Conservation (phyloP, 2,888 invertebrate genomes). For the Ichneumoninae sp. region DNA sequence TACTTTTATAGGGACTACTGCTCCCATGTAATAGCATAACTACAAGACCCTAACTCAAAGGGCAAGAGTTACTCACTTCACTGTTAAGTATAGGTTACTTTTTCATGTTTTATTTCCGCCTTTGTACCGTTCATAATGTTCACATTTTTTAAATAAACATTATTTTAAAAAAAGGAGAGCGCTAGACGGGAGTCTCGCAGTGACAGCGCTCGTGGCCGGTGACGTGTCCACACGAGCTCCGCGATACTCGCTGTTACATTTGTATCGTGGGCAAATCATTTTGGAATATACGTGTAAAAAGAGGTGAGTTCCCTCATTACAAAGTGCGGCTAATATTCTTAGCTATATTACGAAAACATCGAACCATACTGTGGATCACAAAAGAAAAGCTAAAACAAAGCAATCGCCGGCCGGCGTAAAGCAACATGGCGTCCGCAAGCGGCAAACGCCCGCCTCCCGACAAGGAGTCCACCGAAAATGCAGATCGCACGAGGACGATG, state of each 20-base stretch:
- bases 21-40: too few species aligned
- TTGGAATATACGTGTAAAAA: neutral
- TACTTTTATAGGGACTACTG: too few species aligned
- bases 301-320: neutral
- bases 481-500: neutral
- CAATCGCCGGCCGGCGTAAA: neutral
- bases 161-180: too few species aligned
- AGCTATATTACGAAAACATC: neutral
- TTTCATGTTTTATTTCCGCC: too few species aligned
- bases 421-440: neutral
- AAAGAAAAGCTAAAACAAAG: neutral
- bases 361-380: neutral
- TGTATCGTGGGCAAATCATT: neutral
- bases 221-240: neutral
- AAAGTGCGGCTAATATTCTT: neutral
- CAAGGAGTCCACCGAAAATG: neutral
- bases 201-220: neutral
- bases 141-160: too few species aligned
- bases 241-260: neutral
- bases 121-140: too few species aligned
- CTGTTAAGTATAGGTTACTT: too few species aligned
- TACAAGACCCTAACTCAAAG: too few species aligned
- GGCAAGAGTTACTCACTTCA: too few species aligned
- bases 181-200: neutral
- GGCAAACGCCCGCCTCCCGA: neutral